A percentile compares a stretch with the other conserved stretches of the same genome.
These are phyloP conservation scores for Caenorhabditis sp. DNA, from an alignment of 2,888 invertebrate species.

Conservation along the genomic window DNA sequence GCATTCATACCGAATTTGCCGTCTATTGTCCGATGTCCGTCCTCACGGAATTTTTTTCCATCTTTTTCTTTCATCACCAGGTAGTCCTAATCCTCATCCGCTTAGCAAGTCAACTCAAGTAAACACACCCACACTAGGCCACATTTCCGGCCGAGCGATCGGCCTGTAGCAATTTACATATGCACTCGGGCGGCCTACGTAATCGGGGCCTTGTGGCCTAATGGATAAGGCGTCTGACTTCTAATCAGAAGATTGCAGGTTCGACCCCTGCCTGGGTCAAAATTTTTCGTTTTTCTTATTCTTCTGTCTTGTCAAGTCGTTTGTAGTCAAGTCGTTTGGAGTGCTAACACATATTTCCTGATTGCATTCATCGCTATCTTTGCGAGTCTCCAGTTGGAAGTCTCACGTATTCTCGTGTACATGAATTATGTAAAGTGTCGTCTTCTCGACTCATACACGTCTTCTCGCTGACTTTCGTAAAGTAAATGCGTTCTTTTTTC, in stretches of 20 bases:
- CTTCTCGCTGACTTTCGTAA: background rate
- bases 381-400: too few species aligned
- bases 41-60: too few species aligned
- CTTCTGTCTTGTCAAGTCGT: constrained; percentile 4
- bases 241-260: constrained; percentile 77
- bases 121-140: too few species aligned
- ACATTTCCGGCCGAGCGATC: too few species aligned
- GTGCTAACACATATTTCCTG: constrained; percentile 23
- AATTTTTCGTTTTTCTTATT: constrained; percentile 8
- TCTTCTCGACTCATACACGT: constrained; percentile 5
- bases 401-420: constrained; percentile 17
- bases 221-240: constrained; percentile 78
- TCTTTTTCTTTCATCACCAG: too few species aligned
- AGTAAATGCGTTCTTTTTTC: background rate
- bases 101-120: too few species aligned
- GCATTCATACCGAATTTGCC: constrained; percentile 21
- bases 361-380: constrained; percentile 19
- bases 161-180: background rate
- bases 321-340: background rate
- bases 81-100: too few species aligned
- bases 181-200: background rate
- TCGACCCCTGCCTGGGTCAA: constrained; percentile 64
- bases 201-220: constrained; percentile 72
- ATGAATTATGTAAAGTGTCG: constrained; percentile 31
- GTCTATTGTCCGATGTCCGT: too few species aligned